Percentiles rank a stretch among this genome's conserved stretches.
phyloP scores from a whole-genome alignment of 2,113 vertebrate species.

The Antigone vipio region DNA sequence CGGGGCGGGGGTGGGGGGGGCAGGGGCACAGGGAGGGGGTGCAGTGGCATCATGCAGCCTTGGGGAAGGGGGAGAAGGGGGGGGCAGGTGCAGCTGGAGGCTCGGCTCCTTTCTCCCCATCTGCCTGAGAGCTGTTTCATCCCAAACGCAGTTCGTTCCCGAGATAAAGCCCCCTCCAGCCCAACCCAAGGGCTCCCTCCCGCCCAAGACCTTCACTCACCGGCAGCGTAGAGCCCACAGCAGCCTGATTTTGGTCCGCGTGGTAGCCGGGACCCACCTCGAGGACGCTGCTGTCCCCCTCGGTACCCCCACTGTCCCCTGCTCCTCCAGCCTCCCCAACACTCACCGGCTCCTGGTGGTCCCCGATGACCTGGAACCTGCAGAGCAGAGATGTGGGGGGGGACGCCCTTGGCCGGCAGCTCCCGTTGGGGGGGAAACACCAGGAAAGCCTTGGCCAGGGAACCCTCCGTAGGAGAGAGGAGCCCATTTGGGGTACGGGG shows the following conservation, averaged over 20 bases:
- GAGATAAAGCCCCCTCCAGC: not conserved
- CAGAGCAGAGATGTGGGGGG: rapidly evolving
- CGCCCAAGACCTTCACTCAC: not conserved
- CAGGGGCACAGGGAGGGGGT: rapidly evolving
- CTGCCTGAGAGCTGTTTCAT: not conserved
- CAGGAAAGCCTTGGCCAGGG: not conserved
- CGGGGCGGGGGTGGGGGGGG: rapidly evolving
- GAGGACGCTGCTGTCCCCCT: not conserved
- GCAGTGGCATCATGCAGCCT: not conserved
- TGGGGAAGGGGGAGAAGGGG: not conserved
- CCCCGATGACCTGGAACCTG: not conserved
- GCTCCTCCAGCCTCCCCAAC: rapidly evolving
- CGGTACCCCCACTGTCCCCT: rapidly evolving
- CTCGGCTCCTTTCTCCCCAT: not conserved
- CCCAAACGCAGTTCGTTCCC: not conserved
- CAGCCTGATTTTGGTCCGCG: not conserved
- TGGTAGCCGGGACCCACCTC: rapidly evolving
- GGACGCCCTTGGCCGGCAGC: not conserved
- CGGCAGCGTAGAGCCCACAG: rapidly evolving
- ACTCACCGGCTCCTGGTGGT: not conserved
- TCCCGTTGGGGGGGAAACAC: not conserved
- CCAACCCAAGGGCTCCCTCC: not conserved
- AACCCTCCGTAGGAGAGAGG: not conserved
- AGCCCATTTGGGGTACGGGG: not conserved
- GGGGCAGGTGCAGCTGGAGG: not conserved